Base-by-base conservation (phyloP, 2,797 vertebrate genomes). In the Takifugu rubripes region DNA sequence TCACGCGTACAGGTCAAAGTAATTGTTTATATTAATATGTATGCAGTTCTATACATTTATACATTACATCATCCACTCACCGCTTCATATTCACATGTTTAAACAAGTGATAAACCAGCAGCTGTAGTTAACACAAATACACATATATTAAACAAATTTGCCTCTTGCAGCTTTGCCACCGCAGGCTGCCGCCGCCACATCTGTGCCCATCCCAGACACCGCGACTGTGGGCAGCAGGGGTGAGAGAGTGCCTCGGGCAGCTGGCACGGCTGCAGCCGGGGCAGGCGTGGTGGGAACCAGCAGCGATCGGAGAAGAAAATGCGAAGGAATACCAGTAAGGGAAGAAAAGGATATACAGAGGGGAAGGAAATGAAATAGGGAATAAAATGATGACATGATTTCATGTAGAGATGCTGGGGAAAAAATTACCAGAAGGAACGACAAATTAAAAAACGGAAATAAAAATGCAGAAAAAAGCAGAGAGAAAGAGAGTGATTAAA, bases 121-220 rank as follows among this genome's bases (percentile, higher is more conserved):
- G 70, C 72, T 79, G 80, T 66, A 43, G 50, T 49, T 53, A 60
- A 84, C 75, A 58, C 55, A 66, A 42, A 61, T 42, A 68, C 60
- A 70, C 53, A 7, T 6, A 68, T 54, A 83, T 63, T 58, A 66
- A 74, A 78, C 80, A 81, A 81, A 77, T 83, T 77, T 74, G 74
- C 77, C 69, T 77, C 86, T 82, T 56, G 60, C 82, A 82, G 85
- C 80, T 86, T 84, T 70, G 36, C 67, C 44, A 72, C 86, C 72
- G 73, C 80, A 68, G 79, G 87, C 77, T 82, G 84, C 73, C 73
- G 26, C 79, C 69, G 66, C 87, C 89, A 91, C 88, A 91, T 90
- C 90, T 91, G 89, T 90, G 90, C 85, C 88, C 83, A 85, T 88
- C 81, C 87, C 81, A 85, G 74, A 88, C 83, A 88, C 82, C 74